Base-by-base conservation (phyloP, 2,113 vertebrate species). In the Ophthalmolycus amberensis region DNA sequence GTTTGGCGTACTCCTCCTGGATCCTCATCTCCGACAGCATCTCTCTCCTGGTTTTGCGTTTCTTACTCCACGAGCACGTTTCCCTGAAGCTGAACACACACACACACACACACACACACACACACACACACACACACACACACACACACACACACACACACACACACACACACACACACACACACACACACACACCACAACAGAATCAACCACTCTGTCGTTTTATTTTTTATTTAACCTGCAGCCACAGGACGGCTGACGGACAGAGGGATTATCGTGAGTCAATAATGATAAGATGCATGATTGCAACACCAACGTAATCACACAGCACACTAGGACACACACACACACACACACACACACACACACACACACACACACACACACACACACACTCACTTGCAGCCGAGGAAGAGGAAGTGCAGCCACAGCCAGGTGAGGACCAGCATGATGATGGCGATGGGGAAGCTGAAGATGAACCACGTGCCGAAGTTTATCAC, bases 351-450 rank as follows among this genome's bases (percentile, higher is more conserved):
- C 29, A n/a, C 44, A 95, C 98, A 56, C 12, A 64, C 71, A 75
- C 69, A 60, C 62, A 69, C 27, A 22, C 1, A n/a, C 29, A n/a
- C 44, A 95, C 98, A n/a, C 44, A 95, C 98, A 56, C 12, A 64
- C 71, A 75, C 69, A 60, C 62, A 69, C 27, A 22, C 1, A n/a
- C 29, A n/a, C 44, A 95, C 98, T 97, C 92, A 99, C 98, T 99
- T 99, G 98, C 97, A 99, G 83, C 98, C 98, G 1, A 99, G 94
- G 91, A 99, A 99, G 38, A 99, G 94, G 95, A 97, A 98, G 64
- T 99, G 98, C 92, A 99, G 95, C 98, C 98, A 99, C 71, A 99
- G 94, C 98, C 98, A 99, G 82, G 97, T 99, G 89, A 99, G 92
- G 29, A 99, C 91, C 94, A 99, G 90, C 96, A 99, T 97, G 94